These are phyloP conservation scores for Mellivora capensis DNA, from an alignment of 2,113 vertebrate species.

Conservation along the genomic window DNA sequence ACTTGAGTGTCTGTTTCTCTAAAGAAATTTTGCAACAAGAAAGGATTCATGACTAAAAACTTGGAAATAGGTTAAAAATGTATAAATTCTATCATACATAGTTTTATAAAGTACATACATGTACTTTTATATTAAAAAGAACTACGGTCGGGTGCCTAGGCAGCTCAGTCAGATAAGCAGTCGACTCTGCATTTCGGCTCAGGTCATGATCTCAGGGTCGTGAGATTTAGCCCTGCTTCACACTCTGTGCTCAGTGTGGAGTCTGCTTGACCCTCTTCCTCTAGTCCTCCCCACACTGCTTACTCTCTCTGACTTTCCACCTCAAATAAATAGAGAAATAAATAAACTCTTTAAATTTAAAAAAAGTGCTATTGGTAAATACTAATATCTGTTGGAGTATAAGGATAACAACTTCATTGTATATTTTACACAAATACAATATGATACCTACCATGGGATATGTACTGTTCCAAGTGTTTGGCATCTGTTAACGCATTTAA, in stretches of 20 bases:
- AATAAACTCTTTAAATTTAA: neutral
- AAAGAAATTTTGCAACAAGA: neutral
- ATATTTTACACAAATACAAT: neutral
- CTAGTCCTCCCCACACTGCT: neutral
- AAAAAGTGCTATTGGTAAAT: neutral
- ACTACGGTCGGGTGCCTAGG: neutral
- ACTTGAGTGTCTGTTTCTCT: neutral
- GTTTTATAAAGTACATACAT: neutral
- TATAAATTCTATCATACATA: neutral
- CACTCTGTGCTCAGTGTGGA: neutral
- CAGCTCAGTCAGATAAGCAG: neutral
- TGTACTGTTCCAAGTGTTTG: neutral
- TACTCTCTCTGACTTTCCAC: neutral
- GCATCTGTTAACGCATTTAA: neutral
- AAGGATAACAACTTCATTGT: neutral
- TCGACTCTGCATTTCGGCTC: neutral
- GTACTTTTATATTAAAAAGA: neutral
- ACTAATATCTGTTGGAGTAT: neutral
- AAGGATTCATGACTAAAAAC: neutral
- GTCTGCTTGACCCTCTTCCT: neutral
- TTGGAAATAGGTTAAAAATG: neutral
- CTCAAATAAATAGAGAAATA: neutral
- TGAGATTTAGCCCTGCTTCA: neutral
- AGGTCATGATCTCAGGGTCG: neutral
- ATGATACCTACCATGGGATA: neutral